Evolutionary conservation across 2,888 invertebrate genomes (phyloP), one percentile per base, ranked within the genome.

Genomic region (Polymixis flavicincta): DNA sequence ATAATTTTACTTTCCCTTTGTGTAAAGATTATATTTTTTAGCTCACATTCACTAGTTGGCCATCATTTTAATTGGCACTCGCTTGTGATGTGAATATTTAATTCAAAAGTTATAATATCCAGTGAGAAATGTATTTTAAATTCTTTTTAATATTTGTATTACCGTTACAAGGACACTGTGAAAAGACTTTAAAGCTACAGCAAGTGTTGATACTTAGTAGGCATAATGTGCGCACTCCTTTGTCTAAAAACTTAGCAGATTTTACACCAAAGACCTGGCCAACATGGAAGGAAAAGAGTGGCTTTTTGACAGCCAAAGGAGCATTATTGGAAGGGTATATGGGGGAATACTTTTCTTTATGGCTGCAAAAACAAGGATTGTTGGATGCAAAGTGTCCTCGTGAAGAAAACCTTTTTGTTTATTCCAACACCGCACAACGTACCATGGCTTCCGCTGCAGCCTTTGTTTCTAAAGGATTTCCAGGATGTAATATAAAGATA

Each of bases 341-440:
- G 93, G 95, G 94, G 19, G 87, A 86, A 67, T 94, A 87, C 80
- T 93, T 94, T 59, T 82, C 82, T 37, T 65, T 85, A 0, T 94
- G 94, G 94, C 88, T 94, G 17, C 76, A 70, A n/a, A 70, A 90
- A 76, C 86, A 92, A 83, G 89, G 89, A 25, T 75, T 95, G 54
- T 72, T 94, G 57, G 57, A 87, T 0, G 17, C 84, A 25, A 28
- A 28, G 14, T 93, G 95, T 83, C 95, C 96, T 0, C 78, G 83
- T 4, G 90, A 93, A 76, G 86, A 93, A 25, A 87, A 86, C 8
- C 92, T 96, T 69, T 95, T 89, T 90, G 92, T 93, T 3, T 95
- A 96, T 84, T 92, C 96, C 0, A 95, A 96, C 82, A 91, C 89
- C 0, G 91, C 93, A 17, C 93, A 96, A 87, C 85, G 96, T 63